These are phyloP conservation scores for Enteromius afrohamiltoni DNA, from an alignment of 2,797 vertebrate genomes.

Conservation along the genomic window DNA sequence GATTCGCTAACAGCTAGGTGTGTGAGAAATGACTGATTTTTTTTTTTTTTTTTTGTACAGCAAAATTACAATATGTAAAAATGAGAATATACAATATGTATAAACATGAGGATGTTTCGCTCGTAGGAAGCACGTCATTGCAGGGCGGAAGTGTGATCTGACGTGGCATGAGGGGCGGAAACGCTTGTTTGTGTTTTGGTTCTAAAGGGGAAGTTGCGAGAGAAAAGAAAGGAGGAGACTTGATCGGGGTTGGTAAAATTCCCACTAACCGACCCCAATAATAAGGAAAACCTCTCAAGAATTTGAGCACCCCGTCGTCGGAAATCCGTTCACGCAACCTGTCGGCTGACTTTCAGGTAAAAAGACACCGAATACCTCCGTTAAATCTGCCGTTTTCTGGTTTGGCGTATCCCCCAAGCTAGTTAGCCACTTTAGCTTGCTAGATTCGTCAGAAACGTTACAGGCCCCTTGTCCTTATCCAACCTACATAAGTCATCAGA, in stretches of 20 bases:
- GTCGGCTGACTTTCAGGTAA: constrained; percentile 75
- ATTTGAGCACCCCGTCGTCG: constrained; percentile 53
- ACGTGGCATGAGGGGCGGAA: constrained; percentile 80
- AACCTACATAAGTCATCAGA: background rate
- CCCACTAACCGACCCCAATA: constrained; percentile 52
- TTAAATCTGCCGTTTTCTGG: constrained; percentile 23
- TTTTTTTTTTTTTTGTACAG: too few relatives aligned
- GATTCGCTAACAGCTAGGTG: too few relatives aligned
- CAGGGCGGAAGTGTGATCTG: constrained; percentile 60
- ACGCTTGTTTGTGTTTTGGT: constrained; percentile 84
- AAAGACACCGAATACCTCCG: constrained; percentile 52
- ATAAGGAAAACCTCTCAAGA: constrained; percentile 12
- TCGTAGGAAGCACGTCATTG: constrained; percentile 38
- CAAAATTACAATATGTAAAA: too few relatives aligned
- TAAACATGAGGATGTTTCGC: background rate
- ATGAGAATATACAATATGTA: too few relatives aligned
- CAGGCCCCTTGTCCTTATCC: constrained; percentile 34
- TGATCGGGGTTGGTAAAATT: constrained; percentile 76
- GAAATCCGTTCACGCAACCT: constrained; percentile 58
- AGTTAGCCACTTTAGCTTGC: constrained; percentile 52
- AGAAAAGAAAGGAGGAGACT: constrained; percentile 81
- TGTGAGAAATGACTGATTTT: too few relatives aligned
- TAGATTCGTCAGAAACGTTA: constrained; percentile 61
- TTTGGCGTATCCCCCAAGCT: constrained; percentile 31
- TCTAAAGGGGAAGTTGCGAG: constrained; percentile 81